These are phyloP conservation scores for Protobothrops mucrosquamatus DNA, from an alignment of 2,113 vertebrate species.

Conservation along the genomic window DNA sequence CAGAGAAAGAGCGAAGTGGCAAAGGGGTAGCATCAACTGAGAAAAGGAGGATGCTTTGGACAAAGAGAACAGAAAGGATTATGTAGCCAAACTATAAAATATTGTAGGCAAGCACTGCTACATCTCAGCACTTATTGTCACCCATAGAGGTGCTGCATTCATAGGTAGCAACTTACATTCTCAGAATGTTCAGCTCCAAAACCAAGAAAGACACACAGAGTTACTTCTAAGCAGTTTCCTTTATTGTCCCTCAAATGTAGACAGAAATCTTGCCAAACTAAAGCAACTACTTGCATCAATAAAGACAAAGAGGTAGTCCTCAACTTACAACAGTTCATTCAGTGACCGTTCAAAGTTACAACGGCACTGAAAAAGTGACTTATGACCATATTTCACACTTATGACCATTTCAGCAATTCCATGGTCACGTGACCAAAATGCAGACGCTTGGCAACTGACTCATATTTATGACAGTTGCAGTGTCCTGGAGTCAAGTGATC, in stretches of 20 bases:
- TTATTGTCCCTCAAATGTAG: neutral
- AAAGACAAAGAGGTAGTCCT: neutral
- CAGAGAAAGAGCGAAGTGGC: constrained; percentile 14
- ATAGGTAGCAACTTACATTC: neutral
- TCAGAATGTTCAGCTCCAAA: neutral
- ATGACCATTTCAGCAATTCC: no score
- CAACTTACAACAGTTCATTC: no score
- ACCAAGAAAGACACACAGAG: neutral
- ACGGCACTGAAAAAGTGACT: no score
- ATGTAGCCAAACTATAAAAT: fast-evolving
- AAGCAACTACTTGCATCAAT: neutral
- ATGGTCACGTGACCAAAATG: no score
- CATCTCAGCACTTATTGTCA: neutral
- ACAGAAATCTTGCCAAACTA: neutral
- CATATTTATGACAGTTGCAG: no score
- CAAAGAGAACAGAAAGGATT: neutral
- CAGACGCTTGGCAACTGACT: no score
- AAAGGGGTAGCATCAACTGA: fast-evolving
- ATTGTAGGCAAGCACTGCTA: neutral
- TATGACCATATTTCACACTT: no score
- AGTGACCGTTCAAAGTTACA: no score
- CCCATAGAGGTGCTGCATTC: neutral
- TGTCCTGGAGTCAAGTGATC: no score
- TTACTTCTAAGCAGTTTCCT: neutral
- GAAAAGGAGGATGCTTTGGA: neutral